Evolutionary conservation across 1,140 invertebrate species (phyloP).

Genomic region (Hydropsyche tenuis): DNA sequence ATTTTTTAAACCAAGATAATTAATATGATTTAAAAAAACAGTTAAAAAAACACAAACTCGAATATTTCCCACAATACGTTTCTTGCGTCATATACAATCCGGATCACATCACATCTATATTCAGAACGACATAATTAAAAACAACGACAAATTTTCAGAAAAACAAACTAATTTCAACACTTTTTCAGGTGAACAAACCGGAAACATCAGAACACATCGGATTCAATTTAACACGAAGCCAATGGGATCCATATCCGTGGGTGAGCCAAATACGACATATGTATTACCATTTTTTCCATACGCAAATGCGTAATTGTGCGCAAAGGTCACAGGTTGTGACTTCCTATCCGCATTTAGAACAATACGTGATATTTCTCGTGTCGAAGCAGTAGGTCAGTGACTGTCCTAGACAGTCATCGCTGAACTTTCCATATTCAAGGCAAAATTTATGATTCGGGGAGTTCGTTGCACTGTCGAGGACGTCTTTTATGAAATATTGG

Average conservation of each 20-base stretch:
- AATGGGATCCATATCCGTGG: constrained; percentile 78
- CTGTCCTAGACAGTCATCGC: constrained; percentile 16
- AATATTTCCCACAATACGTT: no score
- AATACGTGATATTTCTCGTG: neutral
- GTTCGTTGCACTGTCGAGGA: no score
- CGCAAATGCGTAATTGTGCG: no score
- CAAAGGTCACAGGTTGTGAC: no score
- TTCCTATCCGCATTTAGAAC: neutral
- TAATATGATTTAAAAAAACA: no score
- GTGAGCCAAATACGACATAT: constrained; percentile 52
- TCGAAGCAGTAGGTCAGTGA: neutral
- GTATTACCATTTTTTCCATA: no score
- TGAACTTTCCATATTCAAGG: constrained; percentile 16
- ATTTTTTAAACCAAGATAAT: no score
- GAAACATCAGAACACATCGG: constrained; percentile 53
- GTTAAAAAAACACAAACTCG: no score
- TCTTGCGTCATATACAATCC: no score
- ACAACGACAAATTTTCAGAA: neutral
- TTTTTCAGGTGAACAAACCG: constrained; percentile 42
- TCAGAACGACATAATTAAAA: neutral
- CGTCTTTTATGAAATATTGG: no score
- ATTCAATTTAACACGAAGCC: constrained; percentile 70
- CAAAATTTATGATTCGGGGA: neutral
- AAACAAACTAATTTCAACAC: no score
- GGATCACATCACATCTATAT: no score